These are phyloP conservation scores for Peromyscus attwateri DNA, from an alignment of 2,797 vertebrate genomes.

Conservation along the genomic window DNA sequence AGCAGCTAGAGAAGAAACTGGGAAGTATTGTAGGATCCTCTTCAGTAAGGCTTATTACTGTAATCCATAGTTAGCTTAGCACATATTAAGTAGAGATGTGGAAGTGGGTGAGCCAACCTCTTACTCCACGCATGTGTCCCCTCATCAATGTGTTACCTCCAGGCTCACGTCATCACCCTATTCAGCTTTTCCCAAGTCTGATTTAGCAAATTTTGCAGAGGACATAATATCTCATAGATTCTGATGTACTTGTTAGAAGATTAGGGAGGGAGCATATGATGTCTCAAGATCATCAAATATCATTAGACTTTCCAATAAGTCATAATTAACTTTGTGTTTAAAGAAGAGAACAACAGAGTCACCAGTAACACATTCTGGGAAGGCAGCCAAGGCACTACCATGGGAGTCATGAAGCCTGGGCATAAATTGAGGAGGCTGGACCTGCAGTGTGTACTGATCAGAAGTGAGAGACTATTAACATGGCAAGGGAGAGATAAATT, in stretches of 20 bases:
- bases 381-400: conserved; percentile 69
- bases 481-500: conserved; percentile 30
- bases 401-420: conserved; percentile 66
- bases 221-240: not conserved
- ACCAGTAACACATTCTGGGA: conserved; percentile 77
- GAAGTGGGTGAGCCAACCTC: not conserved
- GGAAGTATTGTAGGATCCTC: accelerated
- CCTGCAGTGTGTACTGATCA: conserved; percentile 50
- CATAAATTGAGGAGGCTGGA: conserved; percentile 55
- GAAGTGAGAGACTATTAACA: conserved; percentile 47
- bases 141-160: not conserved
- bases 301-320: conserved; percentile 65
- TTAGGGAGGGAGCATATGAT: conserved; percentile 15
- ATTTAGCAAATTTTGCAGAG: not conserved
- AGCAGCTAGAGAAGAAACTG: not conserved
- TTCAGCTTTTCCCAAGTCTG: not conserved
- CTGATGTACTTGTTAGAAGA: conserved; percentile 58
- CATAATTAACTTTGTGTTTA: conserved; percentile 78
- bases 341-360: conserved; percentile 76
- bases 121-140: not conserved
- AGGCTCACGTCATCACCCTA: not conserved
- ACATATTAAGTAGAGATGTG: not conserved
- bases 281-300: conserved; percentile 71
- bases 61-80: not conserved
- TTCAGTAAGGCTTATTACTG: not conserved